Base-by-base conservation (phyloP, 2,797 vertebrate species). In the Rhadinocentrus ornatus region DNA sequence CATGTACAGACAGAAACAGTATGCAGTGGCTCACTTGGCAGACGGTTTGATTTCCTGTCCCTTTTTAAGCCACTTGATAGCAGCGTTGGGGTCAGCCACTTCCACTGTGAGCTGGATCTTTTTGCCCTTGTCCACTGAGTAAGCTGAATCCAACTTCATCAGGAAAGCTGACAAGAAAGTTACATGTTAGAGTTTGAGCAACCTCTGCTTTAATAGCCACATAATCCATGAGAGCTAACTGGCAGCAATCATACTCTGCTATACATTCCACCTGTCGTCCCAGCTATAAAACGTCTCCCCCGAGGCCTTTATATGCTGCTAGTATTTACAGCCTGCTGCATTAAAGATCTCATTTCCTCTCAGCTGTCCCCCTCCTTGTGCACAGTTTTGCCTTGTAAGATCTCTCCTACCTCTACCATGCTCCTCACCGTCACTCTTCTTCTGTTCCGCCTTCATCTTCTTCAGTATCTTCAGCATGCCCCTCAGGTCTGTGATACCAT, bases 401-500 rank as follows among this genome's bases (percentile, higher is more conserved):
- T 62, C 18, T 44, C 70, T 37, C 68, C 44, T 31, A 31, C 56
- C 18, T 37, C 39, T 69, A 41, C 39, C 34, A 41, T 11, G 0
- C 59, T 46, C 29, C 91, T 90, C 81, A 95, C 97, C 96, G 24
- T 95, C 94, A 1, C 95, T 95, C 88, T 94, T 96, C 82, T 96
- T 96, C 71, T 93, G 77, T 89, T 96, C 96, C 11, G 93, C 94
- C 92, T 94, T 95, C 93, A 95, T 95, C 90, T 95, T 96, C 92
- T 97, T 97, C 75, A 98, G 94, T 71, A 94, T 93, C 77, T 93
- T 95, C 57, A 97, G 91, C 96, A 98, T 93, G 73, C 97, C 97
- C 4, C 96, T 93, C n/a, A 98, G 94, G 91, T 98, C 97, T 0
- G 97, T 98, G 88, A 98, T 96, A 72, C 96, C 96, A 0, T 97